Base-by-base conservation (phyloP, 2,113 vertebrate species). In the Phasianus colchicus region DNA sequence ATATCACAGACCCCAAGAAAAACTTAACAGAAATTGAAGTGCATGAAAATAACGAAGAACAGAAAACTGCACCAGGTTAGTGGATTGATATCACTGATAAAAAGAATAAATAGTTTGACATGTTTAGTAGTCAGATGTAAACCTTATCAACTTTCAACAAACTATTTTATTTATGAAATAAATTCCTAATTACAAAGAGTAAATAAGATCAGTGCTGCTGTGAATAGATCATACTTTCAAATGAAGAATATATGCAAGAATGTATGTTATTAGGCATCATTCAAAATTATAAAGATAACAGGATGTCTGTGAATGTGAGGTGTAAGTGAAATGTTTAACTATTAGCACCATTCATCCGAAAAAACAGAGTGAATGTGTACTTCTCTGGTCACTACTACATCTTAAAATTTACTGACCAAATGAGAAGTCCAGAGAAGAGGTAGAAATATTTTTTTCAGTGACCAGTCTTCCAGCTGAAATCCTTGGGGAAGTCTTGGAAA, bases 1-100 rank as follows among this genome's bases (percentile, higher is more conserved):
- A 99, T 91, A 91, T 99, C 66, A 94, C 47, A 54, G 97, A 98
- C 67, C 98, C 97, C 10, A 91, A 88, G 38, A 58, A 96, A 92
- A 92, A 83, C 16, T 29, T 89, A 12, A 52, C 76, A 90, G 89
- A 96, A 75, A 43, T 5, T 0, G 34, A 95, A 83, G 55, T 67
- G 27, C 63, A 94, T 57, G 91, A 92, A 87, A 75, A 65, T 22
- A 36, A 47, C 43, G 96, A 96, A 90, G 94, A 94, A 27, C 75
- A 83, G 43, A 36, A 92, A 54, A 47, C 63, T 30, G 52, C 10
- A 48, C 40, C 90, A 92, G 96, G 97, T 97, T 36, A 83, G 90
- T 86, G 83, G 25, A n/a, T 72, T 77, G 66, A 47, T 42, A 75
- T 81, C 36, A 61, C 8, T 55, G 58, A 63, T 52, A 47, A 4